A percentile compares a stretch with the other conserved stretches of the same genome.
These are phyloP conservation scores for Bolinopsis microptera DNA, from an alignment of 37 sponge, comb jelly and placozoan genomes.

Conservation along the genomic window DNA sequence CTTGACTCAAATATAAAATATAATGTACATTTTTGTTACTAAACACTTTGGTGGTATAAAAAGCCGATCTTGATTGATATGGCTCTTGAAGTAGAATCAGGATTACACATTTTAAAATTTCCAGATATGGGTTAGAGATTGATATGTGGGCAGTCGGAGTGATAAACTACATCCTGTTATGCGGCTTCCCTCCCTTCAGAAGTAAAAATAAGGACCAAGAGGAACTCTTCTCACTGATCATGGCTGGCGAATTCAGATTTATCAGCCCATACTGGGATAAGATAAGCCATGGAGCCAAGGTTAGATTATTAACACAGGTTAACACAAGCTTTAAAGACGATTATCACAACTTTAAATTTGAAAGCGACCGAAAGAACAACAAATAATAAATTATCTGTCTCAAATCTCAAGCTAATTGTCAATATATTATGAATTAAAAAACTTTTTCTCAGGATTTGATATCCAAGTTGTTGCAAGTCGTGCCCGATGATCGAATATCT, in stretches of 20 bases:
- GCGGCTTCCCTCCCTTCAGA: slow-evolving; percentile 79
- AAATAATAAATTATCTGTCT: too few relatives aligned
- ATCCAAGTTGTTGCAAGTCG: slow-evolving; percentile 67
- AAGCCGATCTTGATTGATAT: too few relatives aligned
- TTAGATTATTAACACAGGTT: neutral
- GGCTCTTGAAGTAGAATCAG: too few relatives aligned
- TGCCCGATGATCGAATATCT: slow-evolving; percentile 71
- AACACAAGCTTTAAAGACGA: too few relatives aligned
- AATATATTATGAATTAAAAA: too few relatives aligned
- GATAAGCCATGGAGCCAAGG: slow-evolving; percentile 53
- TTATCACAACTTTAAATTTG: too few relatives aligned
- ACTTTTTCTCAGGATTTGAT: slow-evolving; percentile 85
- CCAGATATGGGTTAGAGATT: slow-evolving; percentile 77
- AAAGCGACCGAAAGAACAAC: too few relatives aligned
- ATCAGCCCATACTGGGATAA: slow-evolving; percentile 66
- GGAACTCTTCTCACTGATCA: slow-evolving; percentile 61
- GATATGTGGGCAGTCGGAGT: slow-evolving; percentile 90
- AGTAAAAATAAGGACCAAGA: slow-evolving; percentile 35
- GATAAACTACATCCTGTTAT: slow-evolving; percentile 77
- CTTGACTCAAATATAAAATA: too few relatives aligned
- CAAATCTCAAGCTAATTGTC: too few relatives aligned
- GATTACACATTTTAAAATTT: too few relatives aligned
- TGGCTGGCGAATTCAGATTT: slow-evolving; percentile 61
- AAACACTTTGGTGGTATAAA: too few relatives aligned
- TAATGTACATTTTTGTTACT: too few relatives aligned